These are phyloP conservation scores for Pipa parva DNA, from an alignment of 2,113 vertebrate genomes.

Conservation along the genomic window DNA sequence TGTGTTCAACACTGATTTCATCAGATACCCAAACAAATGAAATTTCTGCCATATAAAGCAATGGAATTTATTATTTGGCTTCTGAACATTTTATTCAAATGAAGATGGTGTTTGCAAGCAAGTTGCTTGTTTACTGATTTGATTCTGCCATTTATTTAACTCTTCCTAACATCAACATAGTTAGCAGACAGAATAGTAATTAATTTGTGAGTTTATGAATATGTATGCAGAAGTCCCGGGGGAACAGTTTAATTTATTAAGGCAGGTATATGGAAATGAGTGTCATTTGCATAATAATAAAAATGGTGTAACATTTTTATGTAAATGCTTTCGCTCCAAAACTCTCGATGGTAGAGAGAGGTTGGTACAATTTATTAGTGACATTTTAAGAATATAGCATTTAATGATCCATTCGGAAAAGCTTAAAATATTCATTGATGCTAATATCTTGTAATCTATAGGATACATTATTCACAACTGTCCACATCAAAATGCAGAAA, in stretches of 20 bases:
- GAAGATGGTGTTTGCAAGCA: constrained; percentile 27
- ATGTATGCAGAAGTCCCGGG: constrained; percentile 9
- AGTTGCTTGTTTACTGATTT: neutral
- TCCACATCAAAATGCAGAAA: constrained; percentile 34
- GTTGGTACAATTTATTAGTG: constrained; percentile 21
- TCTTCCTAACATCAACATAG: neutral
- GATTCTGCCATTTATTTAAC: constrained; percentile 8
- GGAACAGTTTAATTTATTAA: constrained; percentile 27
- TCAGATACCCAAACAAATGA: constrained; percentile 25
- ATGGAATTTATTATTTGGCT: constrained; percentile 22
- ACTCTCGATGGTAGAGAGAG: constrained; percentile 13
- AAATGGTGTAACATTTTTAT: constrained; percentile 32
- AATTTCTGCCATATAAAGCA: neutral
- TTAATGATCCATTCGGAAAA: constrained; percentile 38
- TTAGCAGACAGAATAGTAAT: constrained; percentile 5
- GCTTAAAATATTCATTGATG: constrained; percentile 40
- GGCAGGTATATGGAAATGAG: constrained; percentile 4
- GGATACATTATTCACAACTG: constrained; percentile 35
- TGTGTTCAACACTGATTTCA: neutral
- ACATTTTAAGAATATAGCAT: constrained; percentile 39
- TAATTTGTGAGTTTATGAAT: constrained; percentile 33
- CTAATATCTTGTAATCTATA: constrained; percentile 41
- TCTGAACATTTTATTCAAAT: constrained; percentile 32
- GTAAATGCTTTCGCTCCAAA: constrained; percentile 33
- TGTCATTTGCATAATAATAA: constrained; percentile 36